Conservation (phyloP, 1,140 invertebrate species). For the Proctacanthus coquilletti region DNA sequence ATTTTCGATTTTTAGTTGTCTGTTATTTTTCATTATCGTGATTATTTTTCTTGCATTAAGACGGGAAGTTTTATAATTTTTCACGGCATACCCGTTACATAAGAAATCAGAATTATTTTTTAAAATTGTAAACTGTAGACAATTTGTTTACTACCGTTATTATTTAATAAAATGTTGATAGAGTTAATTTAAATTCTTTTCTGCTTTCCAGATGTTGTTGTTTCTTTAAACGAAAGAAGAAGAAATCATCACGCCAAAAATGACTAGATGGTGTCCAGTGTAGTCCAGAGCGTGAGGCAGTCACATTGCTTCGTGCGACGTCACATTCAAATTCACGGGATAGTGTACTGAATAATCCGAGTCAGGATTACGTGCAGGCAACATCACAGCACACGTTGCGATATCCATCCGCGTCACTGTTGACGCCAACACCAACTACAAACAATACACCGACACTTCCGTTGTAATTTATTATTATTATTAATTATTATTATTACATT, state of each 20-base stretch:
- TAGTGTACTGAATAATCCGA: constrained; percentile 38
- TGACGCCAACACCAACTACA: constrained; percentile 33
- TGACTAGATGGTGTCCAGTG: constrained; percentile 33
- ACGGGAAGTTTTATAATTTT: too few relatives aligned
- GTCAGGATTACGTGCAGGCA: constrained; percentile 32
- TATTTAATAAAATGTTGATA: too few relatives aligned
- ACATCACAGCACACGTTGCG: constrained; percentile 31
- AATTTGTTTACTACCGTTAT: too few relatives aligned
- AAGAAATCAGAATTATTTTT: too few relatives aligned
- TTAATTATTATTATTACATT: not conserved
- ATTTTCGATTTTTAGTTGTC: too few relatives aligned
- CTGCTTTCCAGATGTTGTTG: constrained; percentile 76
- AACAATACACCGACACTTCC: constrained; percentile 31
- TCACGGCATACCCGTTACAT: too few relatives aligned
- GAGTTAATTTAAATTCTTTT: not conserved
- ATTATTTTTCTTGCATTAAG: too few relatives aligned
- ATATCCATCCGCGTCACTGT: constrained; percentile 31
- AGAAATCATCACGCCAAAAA: constrained; percentile 50
- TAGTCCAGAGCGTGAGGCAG: constrained; percentile 46
- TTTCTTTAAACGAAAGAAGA: constrained; percentile 94
- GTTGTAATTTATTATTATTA: constrained; percentile 17
- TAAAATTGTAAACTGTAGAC: too few relatives aligned
- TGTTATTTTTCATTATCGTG: too few relatives aligned
- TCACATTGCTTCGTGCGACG: constrained; percentile 45
- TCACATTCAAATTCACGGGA: constrained; percentile 51